Base-by-base conservation (phyloP, 2,888 invertebrate genomes). In the Coelinius sp. region DNA sequence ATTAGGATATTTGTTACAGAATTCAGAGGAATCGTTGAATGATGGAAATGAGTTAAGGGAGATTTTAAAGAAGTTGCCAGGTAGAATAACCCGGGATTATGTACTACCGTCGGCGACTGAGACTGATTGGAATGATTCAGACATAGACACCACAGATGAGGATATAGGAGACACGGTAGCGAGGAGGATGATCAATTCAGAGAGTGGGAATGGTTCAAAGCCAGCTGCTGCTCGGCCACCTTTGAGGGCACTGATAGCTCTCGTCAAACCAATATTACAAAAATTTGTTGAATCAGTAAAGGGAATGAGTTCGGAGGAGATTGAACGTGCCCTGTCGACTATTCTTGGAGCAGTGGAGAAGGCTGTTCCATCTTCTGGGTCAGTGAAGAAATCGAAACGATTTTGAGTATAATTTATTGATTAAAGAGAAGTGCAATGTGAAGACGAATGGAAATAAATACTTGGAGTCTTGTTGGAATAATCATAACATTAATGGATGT, bases 401-500 rank as follows among this genome's bases (percentile, higher is more conserved):
- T 44, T n/a, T 44, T 14, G 17, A 17, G 8, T n/a, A 5, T 17
- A 44, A 65, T 44, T 65, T 10, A 4, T 65, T 2, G 20, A 31
- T 65, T 46, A 24, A 14, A 17, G 44, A 10, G n/a, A 65, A 41
- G 35, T 35, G 41, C 4, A 41, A 10, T 41, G n/a, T 1, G n/a
- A 41, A 1, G 41, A n/a, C n/a, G 41, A 41, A 1, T 35, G 35
- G 6, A 35, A 35, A 35, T n/a, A 41, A 41, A 41, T n/a, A 41
- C 5, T 41, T 12, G 41, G 10, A 41, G 10, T 35, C n/a, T n/a
- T 10, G 41, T 41, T 12, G 2, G n/a, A 12, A 66, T 67, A 7
- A 67, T 69, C 24, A 49, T 46, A 17, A 46, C 69, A 20, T 46
- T 31, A 14, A 62, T 46, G 20, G 31, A 67, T 67, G 38, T 66